Evolutionary conservation across 2,797 vertebrate genomes (phyloP).

Genomic region (Scolopax rusticola): DNA sequence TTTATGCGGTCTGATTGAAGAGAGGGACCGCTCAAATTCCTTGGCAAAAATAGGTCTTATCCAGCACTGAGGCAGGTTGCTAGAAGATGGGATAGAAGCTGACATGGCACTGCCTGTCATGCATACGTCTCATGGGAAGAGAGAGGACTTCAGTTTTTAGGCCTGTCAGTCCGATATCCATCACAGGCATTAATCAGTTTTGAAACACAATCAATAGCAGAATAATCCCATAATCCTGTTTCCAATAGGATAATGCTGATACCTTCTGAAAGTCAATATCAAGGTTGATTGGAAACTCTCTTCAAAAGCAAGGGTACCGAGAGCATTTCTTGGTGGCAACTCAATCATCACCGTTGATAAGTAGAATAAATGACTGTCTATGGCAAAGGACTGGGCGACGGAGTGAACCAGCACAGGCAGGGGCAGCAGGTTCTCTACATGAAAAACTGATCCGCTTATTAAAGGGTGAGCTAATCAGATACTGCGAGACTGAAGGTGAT

Average conservation of each 20-base stretch:
- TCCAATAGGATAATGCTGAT: background rate
- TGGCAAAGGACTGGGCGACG: background rate
- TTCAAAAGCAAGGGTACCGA: background rate
- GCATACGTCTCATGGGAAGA: background rate
- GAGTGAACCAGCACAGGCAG: background rate
- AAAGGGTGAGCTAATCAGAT: background rate
- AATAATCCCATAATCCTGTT: conserved; percentile 33
- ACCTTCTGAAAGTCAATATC: background rate
- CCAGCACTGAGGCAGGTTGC: background rate
- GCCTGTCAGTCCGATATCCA: background rate
- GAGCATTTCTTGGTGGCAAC: background rate
- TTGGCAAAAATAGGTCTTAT: background rate
- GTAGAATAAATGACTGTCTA: background rate
- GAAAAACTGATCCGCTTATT: background rate
- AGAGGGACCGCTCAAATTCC: background rate
- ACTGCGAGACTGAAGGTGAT: background rate
- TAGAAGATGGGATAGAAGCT: background rate
- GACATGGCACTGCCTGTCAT: background rate
- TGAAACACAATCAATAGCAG: background rate
- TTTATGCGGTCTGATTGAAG: background rate
- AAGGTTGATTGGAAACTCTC: background rate
- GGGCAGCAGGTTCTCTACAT: background rate
- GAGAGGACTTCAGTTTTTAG: background rate
- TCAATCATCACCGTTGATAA: fast-evolving
- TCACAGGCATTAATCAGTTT: background rate